A percentile compares a stretch with the other conserved stretches of the same genome.
Conservation (phyloP, 2,797 vertebrate species). For the Synanceia verrucosa region DNA sequence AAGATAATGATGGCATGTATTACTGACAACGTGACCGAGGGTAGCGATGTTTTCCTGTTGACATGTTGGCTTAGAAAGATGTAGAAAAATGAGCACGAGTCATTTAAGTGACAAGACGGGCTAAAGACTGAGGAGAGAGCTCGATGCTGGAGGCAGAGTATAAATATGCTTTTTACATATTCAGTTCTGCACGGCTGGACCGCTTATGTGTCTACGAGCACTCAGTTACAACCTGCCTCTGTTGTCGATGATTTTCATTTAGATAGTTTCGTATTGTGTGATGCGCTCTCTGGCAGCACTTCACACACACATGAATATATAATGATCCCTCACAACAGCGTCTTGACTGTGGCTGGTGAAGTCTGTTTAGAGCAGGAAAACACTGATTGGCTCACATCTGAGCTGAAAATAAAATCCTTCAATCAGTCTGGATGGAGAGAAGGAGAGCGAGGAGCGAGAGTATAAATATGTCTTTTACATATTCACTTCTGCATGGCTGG, state of each 20-base stretch:
- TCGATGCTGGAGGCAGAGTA: slow-evolving; percentile 36
- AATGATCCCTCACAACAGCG: slow-evolving; percentile 20
- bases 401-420: neutral
- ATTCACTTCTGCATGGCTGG: slow-evolving; percentile 56
- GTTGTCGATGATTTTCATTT: slow-evolving; percentile 67
- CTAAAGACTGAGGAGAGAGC: slow-evolving; percentile 20
- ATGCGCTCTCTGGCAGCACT: slow-evolving; percentile 45
- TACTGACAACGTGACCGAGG: neutral
- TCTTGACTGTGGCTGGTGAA: slow-evolving; percentile 8
- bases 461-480: slow-evolving; percentile 56
- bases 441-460: too few species aligned
- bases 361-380: slow-evolving; percentile 16
- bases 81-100: slow-evolving; percentile 50
- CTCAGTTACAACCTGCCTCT: slow-evolving; percentile 54
- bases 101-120: slow-evolving; percentile 39
- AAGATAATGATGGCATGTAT: slow-evolving; percentile 16
- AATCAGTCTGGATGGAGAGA: slow-evolving; percentile 15
- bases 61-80: slow-evolving; percentile 58
- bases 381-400: neutral
- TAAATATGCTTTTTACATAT: slow-evolving; percentile 60
- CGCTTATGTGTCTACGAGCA: slow-evolving; percentile 18
- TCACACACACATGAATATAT: slow-evolving; percentile 25
- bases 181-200: slow-evolving; percentile 50
- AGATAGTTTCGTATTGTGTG: slow-evolving; percentile 60
- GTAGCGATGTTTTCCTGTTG: slow-evolving; percentile 34